Evolutionary conservation across 2,113 vertebrate species (phyloP), one percentile per base, ranked within the genome.

Genomic region (Alethe diademata): DNA sequence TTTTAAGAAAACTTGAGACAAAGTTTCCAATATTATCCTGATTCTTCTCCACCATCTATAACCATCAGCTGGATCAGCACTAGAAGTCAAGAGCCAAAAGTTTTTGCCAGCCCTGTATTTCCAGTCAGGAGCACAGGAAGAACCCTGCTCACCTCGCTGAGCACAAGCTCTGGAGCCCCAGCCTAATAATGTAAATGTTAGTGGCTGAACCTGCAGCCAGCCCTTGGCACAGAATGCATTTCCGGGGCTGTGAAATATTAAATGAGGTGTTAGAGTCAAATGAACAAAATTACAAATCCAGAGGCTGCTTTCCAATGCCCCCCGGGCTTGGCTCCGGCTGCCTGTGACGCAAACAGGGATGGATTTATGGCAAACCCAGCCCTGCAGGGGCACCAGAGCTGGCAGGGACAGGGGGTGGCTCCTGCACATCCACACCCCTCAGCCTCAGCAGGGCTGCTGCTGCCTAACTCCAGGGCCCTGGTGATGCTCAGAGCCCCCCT

Each of bases 401-500:
- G 35, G 25, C 70, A 64, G 74, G 65, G 56, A 38, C 33, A 28
- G 65, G 47, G 42, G 33, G 36, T 36, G 45, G 31, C 69, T 86
- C 28, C 81, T 4, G 13, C 48, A 35, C 5, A 4, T 36, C 38
- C 78, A 36, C 69, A 47, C 8, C 22, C 35, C 28, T 45, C 67
- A 69, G 54, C 36, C 50, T 11, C 1, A 0, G 45, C 9, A 5
- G 14, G 14, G 8, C 25, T 47, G 51, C 15, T 73, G 60, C 78
- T 61, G 24, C 22, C 14, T 4, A 4, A 5, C 0, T 0, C 19
- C 19, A 15, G 42, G 18, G 47, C 62, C 18, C 24, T 3, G 1
- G 31, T 3, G 50, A 48, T 48, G 42, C 50, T 69, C 69, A 40
- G 64, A 91, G 33, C 3, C 0, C 11, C 14, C n/a, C 45, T 26